Percentiles rank a stretch among this genome's conserved stretches.
phyloP scores from a whole-genome alignment of 2,888 invertebrate genomes.

The Pyrgus malvae region DNA sequence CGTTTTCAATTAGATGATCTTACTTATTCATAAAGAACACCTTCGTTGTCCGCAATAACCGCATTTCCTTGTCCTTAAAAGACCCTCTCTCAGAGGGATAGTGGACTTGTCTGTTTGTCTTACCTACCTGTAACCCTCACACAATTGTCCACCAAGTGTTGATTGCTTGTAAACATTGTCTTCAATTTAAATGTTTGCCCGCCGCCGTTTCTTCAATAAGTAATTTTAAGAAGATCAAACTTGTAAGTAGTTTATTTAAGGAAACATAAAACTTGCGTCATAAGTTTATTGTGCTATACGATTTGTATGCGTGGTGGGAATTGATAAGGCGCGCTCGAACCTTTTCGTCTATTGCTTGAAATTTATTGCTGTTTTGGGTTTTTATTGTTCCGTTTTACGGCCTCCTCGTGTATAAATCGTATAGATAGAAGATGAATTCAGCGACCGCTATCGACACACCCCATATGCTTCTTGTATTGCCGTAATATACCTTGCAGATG shows the following conservation, averaged over 20 bases:
- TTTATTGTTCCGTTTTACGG: slow-evolving; percentile 83
- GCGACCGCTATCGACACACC: slow-evolving; percentile 71
- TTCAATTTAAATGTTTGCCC: slow-evolving; percentile 52
- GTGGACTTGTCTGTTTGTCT: slow-evolving; percentile 73
- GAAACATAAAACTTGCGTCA: slow-evolving; percentile 58
- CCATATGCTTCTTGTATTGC: slow-evolving; percentile 49
- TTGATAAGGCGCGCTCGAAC: slow-evolving; percentile 81
- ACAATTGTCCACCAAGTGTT: slow-evolving; percentile 77
- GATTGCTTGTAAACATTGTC: slow-evolving; percentile 75
- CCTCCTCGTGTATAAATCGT: slow-evolving; percentile 79
- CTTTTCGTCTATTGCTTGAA: slow-evolving; percentile 81
- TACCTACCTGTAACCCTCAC: slow-evolving; percentile 72
- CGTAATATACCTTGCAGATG: slow-evolving; percentile 14
- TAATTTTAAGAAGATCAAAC: neutral
- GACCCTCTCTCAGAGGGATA: slow-evolving; percentile 64
- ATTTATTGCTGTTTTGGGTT: slow-evolving; percentile 83
- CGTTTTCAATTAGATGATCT: slow-evolving; percentile 74
- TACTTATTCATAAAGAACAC: slow-evolving; percentile 76
- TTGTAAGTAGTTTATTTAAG: slow-evolving; percentile 1
- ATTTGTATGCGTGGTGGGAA: slow-evolving; percentile 74
- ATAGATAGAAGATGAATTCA: slow-evolving; percentile 80
- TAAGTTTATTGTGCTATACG: slow-evolving; percentile 75
- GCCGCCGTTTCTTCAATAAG: slow-evolving; percentile 18
- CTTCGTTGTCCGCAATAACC: slow-evolving; percentile 60
- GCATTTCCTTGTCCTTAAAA: slow-evolving; percentile 70